A percentile compares a stretch with the other conserved stretches of the same genome.
phyloP scores from a whole-genome alignment of 2,797 vertebrate species.

The Salmo trutta region DNA sequence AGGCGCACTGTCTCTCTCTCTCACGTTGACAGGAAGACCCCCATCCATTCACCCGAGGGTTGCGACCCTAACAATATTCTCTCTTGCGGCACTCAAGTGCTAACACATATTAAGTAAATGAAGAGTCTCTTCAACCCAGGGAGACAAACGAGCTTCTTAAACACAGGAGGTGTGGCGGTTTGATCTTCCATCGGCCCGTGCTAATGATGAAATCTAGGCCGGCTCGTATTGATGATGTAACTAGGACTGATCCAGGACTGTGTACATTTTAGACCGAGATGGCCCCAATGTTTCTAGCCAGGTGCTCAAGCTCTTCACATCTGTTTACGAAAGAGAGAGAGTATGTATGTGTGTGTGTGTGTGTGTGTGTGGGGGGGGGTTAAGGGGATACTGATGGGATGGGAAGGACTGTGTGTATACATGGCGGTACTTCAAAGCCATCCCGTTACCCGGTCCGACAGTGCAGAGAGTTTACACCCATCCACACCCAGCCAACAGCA shows the following conservation, averaged over 20 bases:
- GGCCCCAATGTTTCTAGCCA: conserved; percentile 35
- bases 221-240: conserved; percentile 57
- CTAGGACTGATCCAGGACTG: conserved; percentile 58
- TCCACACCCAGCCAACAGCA: neutral
- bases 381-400: conserved; percentile 14
- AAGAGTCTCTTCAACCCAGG: conserved; percentile 83
- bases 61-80: conserved; percentile 86
- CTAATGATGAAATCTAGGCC: conserved; percentile 74
- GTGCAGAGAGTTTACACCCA: conserved; percentile 16
- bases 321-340: conserved; percentile 23
- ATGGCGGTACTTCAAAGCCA: conserved; percentile 29
- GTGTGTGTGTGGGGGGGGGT: conserved; percentile 20
- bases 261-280: conserved; percentile 59
- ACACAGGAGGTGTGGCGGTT: conserved; percentile 84
- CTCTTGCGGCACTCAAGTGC: conserved; percentile 86
- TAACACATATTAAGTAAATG: conserved; percentile 95
- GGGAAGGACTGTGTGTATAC: conserved; percentile 10
- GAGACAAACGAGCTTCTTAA: conserved; percentile 94
- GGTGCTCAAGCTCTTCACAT: conserved; percentile 50
- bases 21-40: conserved; percentile 88
- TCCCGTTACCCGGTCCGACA: conserved; percentile 34
- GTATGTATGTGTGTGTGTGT: conserved; percentile 35
- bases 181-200: conserved; percentile 86
- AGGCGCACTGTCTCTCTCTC: conserved; percentile 90
- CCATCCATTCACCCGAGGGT: conserved; percentile 89